These are phyloP conservation scores for Gymnocephalus cernua DNA, from an alignment of 2,113 vertebrate species.

Conservation along the genomic window DNA sequence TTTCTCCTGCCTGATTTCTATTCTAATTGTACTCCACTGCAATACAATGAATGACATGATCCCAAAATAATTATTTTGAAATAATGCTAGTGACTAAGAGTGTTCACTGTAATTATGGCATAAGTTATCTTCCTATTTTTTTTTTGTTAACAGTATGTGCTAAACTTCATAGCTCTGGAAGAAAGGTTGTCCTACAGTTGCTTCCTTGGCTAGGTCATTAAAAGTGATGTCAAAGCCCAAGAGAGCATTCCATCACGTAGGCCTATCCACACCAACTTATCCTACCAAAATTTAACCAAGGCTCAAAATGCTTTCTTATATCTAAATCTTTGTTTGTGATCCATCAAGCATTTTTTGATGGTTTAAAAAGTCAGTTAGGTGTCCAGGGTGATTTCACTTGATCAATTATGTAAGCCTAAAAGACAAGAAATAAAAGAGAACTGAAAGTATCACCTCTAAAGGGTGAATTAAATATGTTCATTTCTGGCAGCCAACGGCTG, in stretches of 20 bases:
- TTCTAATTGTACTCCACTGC: constrained; percentile 5
- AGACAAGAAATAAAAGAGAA: not conserved
- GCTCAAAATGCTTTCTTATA: not conserved
- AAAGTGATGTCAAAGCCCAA: not conserved
- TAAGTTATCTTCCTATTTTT: not conserved
- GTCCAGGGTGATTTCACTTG: not conserved
- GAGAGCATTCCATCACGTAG: not conserved
- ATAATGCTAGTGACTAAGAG: constrained; percentile 19
- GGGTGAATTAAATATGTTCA: not conserved
- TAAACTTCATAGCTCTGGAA: not conserved
- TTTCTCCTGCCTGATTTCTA: constrained; percentile 26
- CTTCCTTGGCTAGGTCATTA: not conserved
- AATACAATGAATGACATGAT: constrained; percentile 7
- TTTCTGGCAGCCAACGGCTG: not conserved
- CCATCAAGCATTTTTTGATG: not conserved
- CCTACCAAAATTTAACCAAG: not conserved
- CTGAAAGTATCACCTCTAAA: not conserved
- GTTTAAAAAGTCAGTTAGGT: not conserved
- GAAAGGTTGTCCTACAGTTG: not conserved
- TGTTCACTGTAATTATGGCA: constrained; percentile 10
- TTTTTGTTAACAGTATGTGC: not conserved
- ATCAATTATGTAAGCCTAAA: not conserved
- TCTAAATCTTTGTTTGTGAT: not conserved
- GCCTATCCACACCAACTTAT: not conserved
- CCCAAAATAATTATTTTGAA: constrained; percentile 35